Conservation (phyloP, 2,113 vertebrate genomes). For the Vidua chalybeata region DNA sequence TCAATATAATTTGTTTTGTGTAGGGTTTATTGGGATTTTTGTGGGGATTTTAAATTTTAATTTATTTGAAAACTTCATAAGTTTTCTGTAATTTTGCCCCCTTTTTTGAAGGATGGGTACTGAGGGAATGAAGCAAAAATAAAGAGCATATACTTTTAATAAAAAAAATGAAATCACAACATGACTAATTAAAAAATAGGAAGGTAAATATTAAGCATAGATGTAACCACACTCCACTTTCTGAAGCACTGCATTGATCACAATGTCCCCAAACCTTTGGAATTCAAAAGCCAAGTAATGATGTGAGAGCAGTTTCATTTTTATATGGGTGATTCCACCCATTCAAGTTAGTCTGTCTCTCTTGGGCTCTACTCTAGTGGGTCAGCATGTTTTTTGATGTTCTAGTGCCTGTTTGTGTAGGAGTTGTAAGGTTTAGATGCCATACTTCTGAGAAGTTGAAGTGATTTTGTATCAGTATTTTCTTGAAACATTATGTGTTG, state of each 20-base stretch:
- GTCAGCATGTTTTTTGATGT: background rate
- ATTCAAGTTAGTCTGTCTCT: background rate
- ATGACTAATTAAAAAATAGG: background rate
- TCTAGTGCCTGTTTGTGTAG: background rate
- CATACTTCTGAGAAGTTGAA: background rate
- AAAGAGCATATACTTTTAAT: background rate
- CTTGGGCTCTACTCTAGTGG: background rate
- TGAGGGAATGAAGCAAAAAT: background rate
- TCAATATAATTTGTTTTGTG: background rate
- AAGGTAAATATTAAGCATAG: background rate
- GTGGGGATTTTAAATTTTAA: background rate
- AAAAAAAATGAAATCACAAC: background rate
- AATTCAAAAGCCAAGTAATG: background rate
- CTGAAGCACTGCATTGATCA: background rate
- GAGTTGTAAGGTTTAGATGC: background rate
- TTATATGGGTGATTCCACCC: background rate
- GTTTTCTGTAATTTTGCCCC: background rate
- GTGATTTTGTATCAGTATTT: background rate
- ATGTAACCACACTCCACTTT: background rate
- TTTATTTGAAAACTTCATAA: background rate
- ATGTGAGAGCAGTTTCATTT: background rate
- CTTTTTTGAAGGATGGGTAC: rapidly evolving
- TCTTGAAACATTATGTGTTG: background rate
- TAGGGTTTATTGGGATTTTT: background rate
- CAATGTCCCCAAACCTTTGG: background rate